These are phyloP conservation scores for Augochlorella aurata DNA, from an alignment of 2,888 invertebrate species.

Conservation along the genomic window DNA sequence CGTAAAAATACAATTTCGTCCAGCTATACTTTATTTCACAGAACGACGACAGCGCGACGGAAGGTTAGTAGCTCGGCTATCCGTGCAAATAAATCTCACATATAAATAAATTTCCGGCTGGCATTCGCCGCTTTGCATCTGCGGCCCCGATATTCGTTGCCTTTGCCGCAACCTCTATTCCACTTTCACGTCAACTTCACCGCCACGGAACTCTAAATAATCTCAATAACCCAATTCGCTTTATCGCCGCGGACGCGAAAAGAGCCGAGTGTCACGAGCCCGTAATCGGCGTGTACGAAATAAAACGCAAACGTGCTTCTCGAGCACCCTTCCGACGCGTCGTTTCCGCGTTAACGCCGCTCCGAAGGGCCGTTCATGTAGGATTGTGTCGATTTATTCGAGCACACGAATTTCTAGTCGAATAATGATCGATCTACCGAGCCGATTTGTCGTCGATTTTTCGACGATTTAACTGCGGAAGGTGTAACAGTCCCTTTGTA, in stretches of 20 bases:
- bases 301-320: conserved; percentile 24
- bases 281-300: conserved; percentile 20
- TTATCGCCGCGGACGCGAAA: conserved; percentile 6
- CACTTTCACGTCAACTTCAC: conserved; percentile 3
- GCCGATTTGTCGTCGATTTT: too few relatives aligned
- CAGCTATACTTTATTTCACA: neutral
- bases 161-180: neutral
- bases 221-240: conserved; percentile 2
- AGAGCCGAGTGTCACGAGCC: conserved; percentile 11
- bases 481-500: too few relatives aligned
- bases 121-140: neutral
- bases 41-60: neutral
- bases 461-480: too few relatives aligned
- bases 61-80: neutral
- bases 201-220: neutral
- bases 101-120: neutral
- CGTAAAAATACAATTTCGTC: neutral
- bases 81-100: neutral
- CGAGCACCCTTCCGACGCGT: conserved; percentile 1
- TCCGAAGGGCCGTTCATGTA: neutral
- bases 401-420: too few relatives aligned
- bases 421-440: too few relatives aligned
- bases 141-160: conserved; percentile 3
- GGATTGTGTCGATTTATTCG: too few relatives aligned
- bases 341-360: conserved; percentile 22